Base-by-base conservation (phyloP, 2,113 vertebrate genomes). In the Rousettus leschenaultii region DNA sequence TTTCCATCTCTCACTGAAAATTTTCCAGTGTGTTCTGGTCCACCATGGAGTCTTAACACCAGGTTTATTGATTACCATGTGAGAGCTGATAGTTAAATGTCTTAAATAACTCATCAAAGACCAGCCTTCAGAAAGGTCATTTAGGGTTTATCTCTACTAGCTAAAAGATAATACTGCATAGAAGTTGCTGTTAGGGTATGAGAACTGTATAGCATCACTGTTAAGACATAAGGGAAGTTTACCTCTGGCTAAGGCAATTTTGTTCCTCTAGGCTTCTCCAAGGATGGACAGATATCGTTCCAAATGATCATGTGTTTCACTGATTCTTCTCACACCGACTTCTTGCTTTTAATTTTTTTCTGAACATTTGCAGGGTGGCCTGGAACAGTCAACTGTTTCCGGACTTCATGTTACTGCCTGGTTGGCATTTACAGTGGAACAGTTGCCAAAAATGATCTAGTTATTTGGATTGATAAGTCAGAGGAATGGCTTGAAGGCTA, bases 21-120 rank as follows among this genome's bases (percentile, higher is more conserved):
- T 96, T 98, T 99, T 98, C 98, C 98, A 98, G 96, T 91, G 79
- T 96, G 96, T 97, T 96, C 96, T 92, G 97, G 68, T 63, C 85
- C 75, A 45, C 82, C 0, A 7, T 26, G 3, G 3, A 84, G 38
- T 63, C 79, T 93, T 51, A 70, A 94, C 78, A 57, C 9, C 1
- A 16, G 63, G 74, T 48, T 95, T 63, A 65, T 86, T 21, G 70
- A 84, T 78, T 70, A 30, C 68, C 45, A 35, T 30, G 0, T 30
- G 16, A 91, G 82, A 70, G 48, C 77, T n/a, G 87, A 48, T 66
- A 33, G 21, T 26, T 73, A 85, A 51, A 15, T n/a, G 28, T 61
- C 38, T 48, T 84, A 57, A 68, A 9, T 78, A 45, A 74, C 26
- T 73, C 5, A 0, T 15, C 71, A 65, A 92, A 91, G 77, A 40